phyloP scores from a whole-genome alignment of 2,797 vertebrate species.

The Acanthurus lineatus region DNA sequence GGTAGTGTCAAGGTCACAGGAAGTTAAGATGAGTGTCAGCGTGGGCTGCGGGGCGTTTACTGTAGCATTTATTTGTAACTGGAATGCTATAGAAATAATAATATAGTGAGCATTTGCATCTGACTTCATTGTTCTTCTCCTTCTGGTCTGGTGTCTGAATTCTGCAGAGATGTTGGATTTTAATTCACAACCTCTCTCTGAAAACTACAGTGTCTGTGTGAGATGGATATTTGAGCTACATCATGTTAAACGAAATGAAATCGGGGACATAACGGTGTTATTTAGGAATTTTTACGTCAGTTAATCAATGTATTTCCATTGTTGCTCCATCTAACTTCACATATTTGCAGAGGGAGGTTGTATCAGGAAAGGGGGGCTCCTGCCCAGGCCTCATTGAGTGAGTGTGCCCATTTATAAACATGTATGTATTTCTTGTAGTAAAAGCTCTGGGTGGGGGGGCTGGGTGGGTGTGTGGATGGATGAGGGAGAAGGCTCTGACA shows the following conservation, averaged over 20 bases:
- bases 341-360: constrained; percentile 11
- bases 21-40: constrained; percentile 27
- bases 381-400: constrained; percentile 31
- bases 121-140: not conserved
- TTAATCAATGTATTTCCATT: not conserved
- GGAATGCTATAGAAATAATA: not conserved
- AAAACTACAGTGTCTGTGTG: not conserved
- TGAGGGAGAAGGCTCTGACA: constrained; percentile 62
- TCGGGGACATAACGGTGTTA: not conserved
- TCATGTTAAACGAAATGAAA: not conserved
- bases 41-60: constrained; percentile 4
- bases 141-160: not conserved
- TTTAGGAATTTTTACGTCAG: not conserved
- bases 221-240: not conserved
- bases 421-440: constrained; percentile 67
- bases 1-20: constrained; percentile 56
- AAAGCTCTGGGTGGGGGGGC: constrained; percentile 21
- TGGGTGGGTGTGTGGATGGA: constrained; percentile 56
- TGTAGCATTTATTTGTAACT: not conserved
- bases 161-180: not conserved
- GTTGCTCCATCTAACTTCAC: not conserved
- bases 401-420: constrained; percentile 70
- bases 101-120: not conserved
- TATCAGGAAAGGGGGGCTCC: constrained; percentile 10
- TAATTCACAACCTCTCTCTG: not conserved